Evolutionary conservation across 2,888 invertebrate species (phyloP), one percentile per base, ranked within the genome.

Genomic region (Glaucopsyche alexis): DNA sequence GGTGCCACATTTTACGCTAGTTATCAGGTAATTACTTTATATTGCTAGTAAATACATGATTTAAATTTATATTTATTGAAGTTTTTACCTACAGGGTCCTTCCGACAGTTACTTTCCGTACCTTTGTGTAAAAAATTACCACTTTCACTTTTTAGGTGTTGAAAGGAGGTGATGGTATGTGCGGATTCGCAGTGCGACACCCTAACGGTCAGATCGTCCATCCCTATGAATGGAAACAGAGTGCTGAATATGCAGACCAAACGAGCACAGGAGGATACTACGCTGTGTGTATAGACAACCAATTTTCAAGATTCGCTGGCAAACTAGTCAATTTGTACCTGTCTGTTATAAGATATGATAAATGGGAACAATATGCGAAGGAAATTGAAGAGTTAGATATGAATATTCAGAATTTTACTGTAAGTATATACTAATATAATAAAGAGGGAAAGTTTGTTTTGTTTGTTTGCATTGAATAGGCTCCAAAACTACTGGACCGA

Each of bases 1-100:
- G 97, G 97, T 72, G 98, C 98, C 38, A 98, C 98, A 75, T 96
- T 99, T 85, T 98, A 98, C 90, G 97, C 98, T 76, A 97, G 98
- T 80, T 98, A 98, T 90, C 98, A 98, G 95, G 98, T 98, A 89
- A 86, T 83, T 84, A 80, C 76, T 74, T 72, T 73, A 64, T 75
- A 74, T 75, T 74, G 69, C 38, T 71, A 55, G 67, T 67, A 40
- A 45, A 19, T 65, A 45, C 64, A 73, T 74, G 14, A n/a, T 38
- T 16, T 11, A 9, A 4, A 38, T 38, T 60, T 13, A 29, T 38
- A 7, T 29, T 38, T 60, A 38, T 11, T 13, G 13, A 29, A 2
- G 6, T 0, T 1, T 60, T 29, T 60, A 60, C 13, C 29, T 13
- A 13, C 14, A 60, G 29, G 13, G 13, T 13, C 6, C 60, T 13